These are phyloP conservation scores for Miniopterus natalensis DNA, from an alignment of 2,113 vertebrate genomes.

Conservation along the genomic window DNA sequence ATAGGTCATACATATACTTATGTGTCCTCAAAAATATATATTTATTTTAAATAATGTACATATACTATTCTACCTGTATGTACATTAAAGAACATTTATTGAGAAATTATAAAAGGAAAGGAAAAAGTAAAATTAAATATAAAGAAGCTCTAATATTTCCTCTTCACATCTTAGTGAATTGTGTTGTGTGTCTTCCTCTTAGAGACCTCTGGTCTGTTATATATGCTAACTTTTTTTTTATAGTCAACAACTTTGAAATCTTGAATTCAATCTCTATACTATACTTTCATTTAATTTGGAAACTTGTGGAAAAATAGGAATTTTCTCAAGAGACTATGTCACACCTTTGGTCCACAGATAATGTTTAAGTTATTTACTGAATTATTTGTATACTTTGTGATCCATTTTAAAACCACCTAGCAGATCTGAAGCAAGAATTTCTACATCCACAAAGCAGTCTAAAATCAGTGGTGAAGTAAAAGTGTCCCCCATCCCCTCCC, in stretches of 20 bases:
- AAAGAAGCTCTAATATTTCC: neutral
- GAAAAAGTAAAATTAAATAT: neutral
- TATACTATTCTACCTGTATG: neutral
- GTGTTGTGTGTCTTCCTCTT: neutral
- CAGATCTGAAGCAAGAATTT: neutral
- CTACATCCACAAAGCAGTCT: neutral
- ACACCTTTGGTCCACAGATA: neutral
- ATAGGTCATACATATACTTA: neutral
- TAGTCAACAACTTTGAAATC: neutral
- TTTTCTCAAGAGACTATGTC: conserved; percentile 26
- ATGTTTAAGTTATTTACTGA: neutral
- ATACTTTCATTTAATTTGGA: conserved; percentile 51
- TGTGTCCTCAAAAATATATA: neutral
- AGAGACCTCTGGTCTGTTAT: neutral
- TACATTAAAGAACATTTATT: conserved; percentile 3
- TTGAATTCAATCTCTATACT: conserved; percentile 24
- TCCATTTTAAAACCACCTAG: conserved; percentile 1
- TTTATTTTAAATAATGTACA: conserved; percentile 20
- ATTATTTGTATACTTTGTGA: neutral
- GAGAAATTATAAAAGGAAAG: conserved; percentile 1
- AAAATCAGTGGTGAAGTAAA: neutral
- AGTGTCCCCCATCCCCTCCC: accelerated
- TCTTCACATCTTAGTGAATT: neutral
- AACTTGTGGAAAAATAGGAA: conserved; percentile 8
- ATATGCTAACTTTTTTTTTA: neutral